Conservation (phyloP, 1,140 invertebrate species). For the Bombus waltoni region DNA sequence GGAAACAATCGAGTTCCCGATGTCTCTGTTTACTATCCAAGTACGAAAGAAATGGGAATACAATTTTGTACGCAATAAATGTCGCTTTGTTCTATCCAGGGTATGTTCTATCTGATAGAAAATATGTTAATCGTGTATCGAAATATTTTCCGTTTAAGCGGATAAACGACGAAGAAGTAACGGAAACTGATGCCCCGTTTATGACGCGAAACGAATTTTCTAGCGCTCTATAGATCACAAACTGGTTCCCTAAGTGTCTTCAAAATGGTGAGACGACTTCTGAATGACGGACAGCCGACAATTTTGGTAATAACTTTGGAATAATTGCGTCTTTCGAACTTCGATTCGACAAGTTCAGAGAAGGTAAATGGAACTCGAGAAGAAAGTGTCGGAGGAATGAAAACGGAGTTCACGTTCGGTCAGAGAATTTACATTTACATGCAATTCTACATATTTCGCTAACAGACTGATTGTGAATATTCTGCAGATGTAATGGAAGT, state of each 20-base stretch:
- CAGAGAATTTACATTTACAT: neutral
- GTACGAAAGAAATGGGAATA: no score
- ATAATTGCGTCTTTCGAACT: slow-evolving; percentile 12
- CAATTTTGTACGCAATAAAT: neutral
- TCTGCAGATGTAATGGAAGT: slow-evolving; percentile 41
- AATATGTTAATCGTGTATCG: no score
- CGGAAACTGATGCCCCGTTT: neutral
- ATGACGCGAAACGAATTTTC: neutral
- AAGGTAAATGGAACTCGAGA: slow-evolving; percentile 8
- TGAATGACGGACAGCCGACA: neutral
- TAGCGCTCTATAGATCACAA: neutral
- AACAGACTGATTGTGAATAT: slow-evolving; percentile 2
- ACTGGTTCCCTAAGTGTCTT: neutral
- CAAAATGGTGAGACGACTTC: neutral
- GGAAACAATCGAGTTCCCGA: neutral
- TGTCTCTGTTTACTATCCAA: neutral
- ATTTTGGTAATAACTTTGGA: slow-evolving; percentile 15
- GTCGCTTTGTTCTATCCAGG: neutral
- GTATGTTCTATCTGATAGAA: neutral
- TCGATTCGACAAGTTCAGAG: slow-evolving; percentile 2
- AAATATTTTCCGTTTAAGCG: neutral
- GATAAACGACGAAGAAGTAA: neutral
- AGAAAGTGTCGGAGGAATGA: neutral
- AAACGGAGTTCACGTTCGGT: neutral
- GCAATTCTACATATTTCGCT: slow-evolving; percentile 7